phyloP scores from a whole-genome alignment of 1,140 invertebrate species.

The Teleopsis dalmanni region DNA sequence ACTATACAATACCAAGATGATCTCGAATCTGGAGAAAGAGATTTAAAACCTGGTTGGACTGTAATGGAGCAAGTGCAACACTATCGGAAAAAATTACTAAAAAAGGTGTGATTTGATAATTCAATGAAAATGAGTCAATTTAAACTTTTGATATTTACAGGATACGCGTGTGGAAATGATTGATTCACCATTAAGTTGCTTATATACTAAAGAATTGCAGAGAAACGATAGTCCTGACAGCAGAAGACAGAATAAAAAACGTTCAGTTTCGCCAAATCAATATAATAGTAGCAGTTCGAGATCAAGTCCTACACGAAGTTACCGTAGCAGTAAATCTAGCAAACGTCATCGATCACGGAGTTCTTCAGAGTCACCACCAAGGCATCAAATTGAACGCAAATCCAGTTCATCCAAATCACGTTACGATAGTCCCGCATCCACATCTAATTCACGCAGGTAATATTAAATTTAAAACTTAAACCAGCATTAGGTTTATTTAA shows the following conservation, averaged over 20 bases:
- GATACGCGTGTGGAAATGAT: slow-evolving; percentile 17
- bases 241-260: no score
- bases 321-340: slow-evolving; percentile 21
- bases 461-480: no score
- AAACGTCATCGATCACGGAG: slow-evolving; percentile 34
- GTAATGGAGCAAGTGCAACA: slow-evolving; percentile 81
- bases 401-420: slow-evolving; percentile 17
- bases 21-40: slow-evolving; percentile 75
- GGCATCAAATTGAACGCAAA: slow-evolving; percentile 21
- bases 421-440: slow-evolving; percentile 16
- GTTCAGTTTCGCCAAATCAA: slow-evolving; percentile 31
- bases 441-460: slow-evolving; percentile 13
- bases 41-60: slow-evolving; percentile 68
- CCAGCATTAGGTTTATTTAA: no score
- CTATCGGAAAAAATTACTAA: slow-evolving; percentile 82
- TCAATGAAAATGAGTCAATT: neutral
- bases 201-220: slow-evolving; percentile 22
- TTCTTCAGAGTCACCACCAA: slow-evolving; percentile 30
- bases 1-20: slow-evolving; percentile 95
- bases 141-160: slow-evolving; percentile 8
- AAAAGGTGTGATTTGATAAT: slow-evolving; percentile 46
- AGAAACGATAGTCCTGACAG: slow-evolving; percentile 26
- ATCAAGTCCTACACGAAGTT: slow-evolving; percentile 10
- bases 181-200: slow-evolving; percentile 30
- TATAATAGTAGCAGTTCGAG: slow-evolving; percentile 5